phyloP scores from a whole-genome alignment of 2,888 invertebrate species.

The Polyommatus iphigenia region DNA sequence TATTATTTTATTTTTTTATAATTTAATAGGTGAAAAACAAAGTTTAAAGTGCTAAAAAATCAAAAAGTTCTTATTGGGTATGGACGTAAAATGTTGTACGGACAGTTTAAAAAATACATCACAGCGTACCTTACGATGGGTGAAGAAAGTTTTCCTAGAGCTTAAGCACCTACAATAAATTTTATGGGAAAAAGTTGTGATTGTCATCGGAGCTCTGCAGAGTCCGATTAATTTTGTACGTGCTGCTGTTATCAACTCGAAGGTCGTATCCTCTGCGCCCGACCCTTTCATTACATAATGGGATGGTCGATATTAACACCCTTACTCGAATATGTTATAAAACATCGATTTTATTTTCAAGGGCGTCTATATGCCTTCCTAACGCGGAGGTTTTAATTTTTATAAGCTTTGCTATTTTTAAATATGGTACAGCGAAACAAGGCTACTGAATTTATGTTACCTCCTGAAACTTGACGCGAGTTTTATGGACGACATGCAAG shows the following conservation, averaged over 20 bases:
- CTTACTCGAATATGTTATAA: not conserved
- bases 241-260: not conserved
- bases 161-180: not conserved
- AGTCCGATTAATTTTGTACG: conserved; percentile 16
- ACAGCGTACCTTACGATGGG: not conserved
- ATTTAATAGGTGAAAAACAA: not conserved
- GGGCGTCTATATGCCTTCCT: not conserved
- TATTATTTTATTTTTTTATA: too few species aligned
- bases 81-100: too few species aligned
- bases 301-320: not conserved
- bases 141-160: not conserved
- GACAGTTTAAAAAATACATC: too few species aligned
- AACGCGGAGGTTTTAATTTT: not conserved
- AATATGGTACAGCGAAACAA: not conserved
- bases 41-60: not conserved
- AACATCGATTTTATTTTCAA: not conserved
- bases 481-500: not conserved
- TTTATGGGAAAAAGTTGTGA: not conserved
- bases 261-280: not conserved
- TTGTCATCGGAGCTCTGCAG: not conserved
- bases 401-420: not conserved
- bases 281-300: not conserved
- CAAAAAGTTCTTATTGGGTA: too few species aligned
- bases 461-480: not conserved
- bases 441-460: not conserved